Percentiles rank a stretch among this genome's conserved stretches.
phyloP scores from a whole-genome alignment of 2,888 invertebrate genomes.

The Acronicta psi region DNA sequence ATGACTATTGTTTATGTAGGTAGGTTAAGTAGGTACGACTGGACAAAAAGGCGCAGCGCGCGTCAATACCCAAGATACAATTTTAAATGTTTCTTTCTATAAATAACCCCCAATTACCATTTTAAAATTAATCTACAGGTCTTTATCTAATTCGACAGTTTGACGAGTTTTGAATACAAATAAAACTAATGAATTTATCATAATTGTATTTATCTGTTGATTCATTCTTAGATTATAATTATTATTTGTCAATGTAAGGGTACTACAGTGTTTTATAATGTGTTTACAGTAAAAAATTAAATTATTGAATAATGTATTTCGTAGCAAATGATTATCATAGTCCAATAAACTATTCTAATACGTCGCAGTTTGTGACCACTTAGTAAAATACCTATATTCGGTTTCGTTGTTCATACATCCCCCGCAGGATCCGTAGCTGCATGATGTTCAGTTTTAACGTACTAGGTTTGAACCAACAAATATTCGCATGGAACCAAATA shows the following conservation, averaged over 20 bases:
- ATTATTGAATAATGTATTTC: conserved; percentile 73
- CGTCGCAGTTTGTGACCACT: conserved; percentile 35
- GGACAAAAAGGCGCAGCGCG: conserved; percentile 49
- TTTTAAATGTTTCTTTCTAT: conserved; percentile 26
- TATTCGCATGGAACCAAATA: conserved; percentile 75
- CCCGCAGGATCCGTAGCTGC: conserved; percentile 35
- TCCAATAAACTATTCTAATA: conserved; percentile 49
- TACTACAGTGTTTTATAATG: conserved; percentile 79
- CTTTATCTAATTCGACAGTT: conserved; percentile 16
- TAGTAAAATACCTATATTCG: conserved; percentile 24
- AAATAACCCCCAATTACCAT: conserved; percentile 25
- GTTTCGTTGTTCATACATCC: conserved; percentile 25
- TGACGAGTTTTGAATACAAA: conserved; percentile 25
- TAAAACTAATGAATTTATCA: conserved; percentile 28
- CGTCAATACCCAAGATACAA: conserved; percentile 40
- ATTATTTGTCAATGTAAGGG: conserved; percentile 74
- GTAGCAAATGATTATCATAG: conserved; percentile 75
- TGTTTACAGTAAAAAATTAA: conserved; percentile 77
- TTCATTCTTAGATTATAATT: conserved; percentile 60
- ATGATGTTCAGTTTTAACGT: conserved; percentile 64
- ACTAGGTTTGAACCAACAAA: too few species aligned
- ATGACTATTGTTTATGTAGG: conserved; percentile 66
- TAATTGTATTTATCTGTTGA: conserved; percentile 57
- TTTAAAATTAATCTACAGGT: conserved; percentile 21
- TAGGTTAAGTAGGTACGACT: conserved; percentile 67